phyloP scores from a whole-genome alignment of 2,888 invertebrate genomes.

The Sthenelais limicola region DNA sequence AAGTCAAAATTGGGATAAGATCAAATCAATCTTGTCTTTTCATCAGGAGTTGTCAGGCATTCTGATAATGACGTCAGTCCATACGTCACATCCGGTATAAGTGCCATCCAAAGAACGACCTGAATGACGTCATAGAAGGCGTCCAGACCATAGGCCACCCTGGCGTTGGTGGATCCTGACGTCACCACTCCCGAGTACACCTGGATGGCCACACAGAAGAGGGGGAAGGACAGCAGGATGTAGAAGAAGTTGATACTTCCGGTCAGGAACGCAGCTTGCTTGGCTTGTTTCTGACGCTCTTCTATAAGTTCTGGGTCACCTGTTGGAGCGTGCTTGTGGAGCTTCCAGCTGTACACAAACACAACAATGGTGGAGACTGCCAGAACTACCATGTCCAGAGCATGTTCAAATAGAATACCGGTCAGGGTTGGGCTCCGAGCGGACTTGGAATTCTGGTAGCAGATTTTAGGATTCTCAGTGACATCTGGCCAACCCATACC shows the following conservation, averaged over 20 bases:
- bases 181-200: not conserved
- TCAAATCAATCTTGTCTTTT: too few species aligned
- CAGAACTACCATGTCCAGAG: not conserved
- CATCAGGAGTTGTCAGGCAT: too few species aligned
- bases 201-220: not conserved
- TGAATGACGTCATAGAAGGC: not conserved
- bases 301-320: constrained; percentile 10
- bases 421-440: not conserved
- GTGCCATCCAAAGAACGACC: not conserved
- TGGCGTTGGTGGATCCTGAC: not conserved
- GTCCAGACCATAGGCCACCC: not conserved
- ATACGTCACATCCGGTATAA: constrained; percentile 11
- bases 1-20: too few species aligned
- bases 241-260: not conserved
- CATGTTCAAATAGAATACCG: not conserved
- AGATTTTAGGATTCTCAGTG: not conserved
- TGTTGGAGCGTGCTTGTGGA: not conserved
- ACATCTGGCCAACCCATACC: not conserved
- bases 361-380: not conserved
- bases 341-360: not conserved
- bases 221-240: not conserved
- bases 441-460: not conserved
- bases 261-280: constrained; percentile 3
- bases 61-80: constrained; percentile 3
- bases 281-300: constrained; percentile 24